Evolutionary conservation across 2,888 invertebrate genomes (phyloP).

Genomic region (Himalopsyche japonica): DNA sequence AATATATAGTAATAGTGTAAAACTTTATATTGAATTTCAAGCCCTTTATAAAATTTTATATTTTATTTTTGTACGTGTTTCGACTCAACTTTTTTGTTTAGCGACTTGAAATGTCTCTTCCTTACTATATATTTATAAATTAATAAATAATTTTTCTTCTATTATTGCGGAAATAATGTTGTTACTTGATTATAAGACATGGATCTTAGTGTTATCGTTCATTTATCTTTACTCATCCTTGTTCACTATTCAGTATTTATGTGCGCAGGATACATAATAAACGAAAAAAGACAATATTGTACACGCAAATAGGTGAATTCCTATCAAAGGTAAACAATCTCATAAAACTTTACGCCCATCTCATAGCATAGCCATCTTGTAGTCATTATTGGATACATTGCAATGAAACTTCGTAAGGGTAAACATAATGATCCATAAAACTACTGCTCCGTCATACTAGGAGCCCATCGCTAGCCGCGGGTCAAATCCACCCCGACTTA

Average conservation of each 20-base stretch:
- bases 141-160: no score
- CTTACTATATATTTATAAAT: no score
- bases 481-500: conserved; percentile 30
- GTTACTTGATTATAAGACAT: no score
- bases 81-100: no score
- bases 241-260: not conserved
- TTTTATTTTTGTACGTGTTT: no score
- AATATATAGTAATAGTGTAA: no score
- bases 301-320: conserved; percentile 19
- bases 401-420: conserved; percentile 37
- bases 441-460: conserved; percentile 20
- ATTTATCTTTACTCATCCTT: no score
- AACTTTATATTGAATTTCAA: no score
- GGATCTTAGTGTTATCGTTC: no score
- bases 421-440: conserved; percentile 40
- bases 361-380: conserved; percentile 27
- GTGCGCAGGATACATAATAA: not conserved
- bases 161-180: no score
- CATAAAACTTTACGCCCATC: conserved; percentile 33
- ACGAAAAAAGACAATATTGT: not conserved
- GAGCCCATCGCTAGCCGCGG: conserved; percentile 22
- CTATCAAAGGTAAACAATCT: conserved; percentile 29
- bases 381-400: conserved; percentile 24
- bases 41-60: no score
- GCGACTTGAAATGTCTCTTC: no score